A percentile compares a stretch with the other conserved stretches of the same genome.
Conservation (phyloP, 2,113 vertebrate species). For the Eulemur rufifrons region DNA sequence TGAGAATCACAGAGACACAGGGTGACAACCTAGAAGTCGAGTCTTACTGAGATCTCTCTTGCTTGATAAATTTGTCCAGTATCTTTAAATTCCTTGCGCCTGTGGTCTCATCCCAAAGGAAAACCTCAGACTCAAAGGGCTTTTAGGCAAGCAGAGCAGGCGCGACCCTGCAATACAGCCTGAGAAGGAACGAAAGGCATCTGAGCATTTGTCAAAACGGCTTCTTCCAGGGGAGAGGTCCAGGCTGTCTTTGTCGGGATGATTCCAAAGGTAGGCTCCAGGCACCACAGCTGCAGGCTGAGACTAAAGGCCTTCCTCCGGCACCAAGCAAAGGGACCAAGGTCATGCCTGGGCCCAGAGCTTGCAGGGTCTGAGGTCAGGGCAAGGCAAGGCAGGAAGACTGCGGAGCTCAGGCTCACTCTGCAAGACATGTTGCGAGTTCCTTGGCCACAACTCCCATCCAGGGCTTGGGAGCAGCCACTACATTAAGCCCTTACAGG, state of each 20-base stretch:
- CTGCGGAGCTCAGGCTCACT: background rate
- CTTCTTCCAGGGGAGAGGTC: background rate
- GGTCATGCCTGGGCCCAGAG: background rate
- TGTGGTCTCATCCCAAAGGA: background rate
- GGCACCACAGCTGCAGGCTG: background rate
- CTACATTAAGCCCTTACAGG: background rate
- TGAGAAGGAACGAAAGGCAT: background rate
- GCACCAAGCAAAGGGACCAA: background rate
- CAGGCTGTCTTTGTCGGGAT: background rate
- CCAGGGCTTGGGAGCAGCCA: background rate
- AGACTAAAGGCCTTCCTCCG: background rate
- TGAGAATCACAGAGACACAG: background rate
- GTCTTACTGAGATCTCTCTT: background rate
- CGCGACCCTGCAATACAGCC: background rate
- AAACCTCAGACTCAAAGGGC: background rate
- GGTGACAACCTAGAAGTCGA: background rate
- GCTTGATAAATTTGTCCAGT: background rate
- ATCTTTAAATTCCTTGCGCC: background rate
- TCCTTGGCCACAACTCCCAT: background rate
- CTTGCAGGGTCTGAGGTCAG: background rate
- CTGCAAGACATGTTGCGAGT: accelerated
- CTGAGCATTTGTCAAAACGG: background rate
- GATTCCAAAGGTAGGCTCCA: background rate
- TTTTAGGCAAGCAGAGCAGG: background rate
- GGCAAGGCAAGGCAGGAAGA: background rate